Base-by-base conservation (phyloP, 2,888 invertebrate genomes). In the Drosophila diplacantha region DNA sequence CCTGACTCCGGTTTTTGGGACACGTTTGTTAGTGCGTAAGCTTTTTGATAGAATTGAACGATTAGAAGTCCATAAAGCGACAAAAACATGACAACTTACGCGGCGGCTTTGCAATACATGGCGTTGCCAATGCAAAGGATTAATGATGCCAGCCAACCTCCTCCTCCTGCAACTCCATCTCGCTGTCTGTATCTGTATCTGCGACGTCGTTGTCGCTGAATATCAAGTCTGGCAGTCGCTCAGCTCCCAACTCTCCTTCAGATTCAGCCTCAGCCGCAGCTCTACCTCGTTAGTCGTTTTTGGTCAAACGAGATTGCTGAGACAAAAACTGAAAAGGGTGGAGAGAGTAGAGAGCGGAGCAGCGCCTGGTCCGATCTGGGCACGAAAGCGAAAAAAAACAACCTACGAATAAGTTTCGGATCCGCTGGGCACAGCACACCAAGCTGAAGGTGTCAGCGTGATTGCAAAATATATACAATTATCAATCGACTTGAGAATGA, bases 1-100 rank as follows among this genome's bases (percentile, higher is more conserved):
- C 14, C 37, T 43, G 32, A 68, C 52, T 43, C 43, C 41, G 52
- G 34, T 54, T 64, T 81, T 80, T 83, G 81, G 78, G 32, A 62
- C 44, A 24, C 75, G 84, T 85, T 85, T 85, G 84, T 85, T 86
- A 84, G 86, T 87, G 87, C 85, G 87, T 87, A 85, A 87, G 88
- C 88, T 87, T 88, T 86, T 87, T 88, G 88, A 88, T 88, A 87
- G 87, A 87, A 88, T 87, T 84, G 87, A 83, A 85, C 88, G 88
- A 88, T 88, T 88, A 88, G 88, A 87, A 87, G 87, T 86, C 87
- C 85, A 88, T 88, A 88, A 88, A 88, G 86, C 88, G 88, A 88
- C 87, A 87, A 87, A 87, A 88, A 88, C 88, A 88, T 88, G 88
- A 88, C 88, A 87, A 85, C 85, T 86, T 83, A 80, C 78, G 78